Evolutionary conservation across 2,888 invertebrate species (phyloP), one percentile per base, ranked within the genome.

Genomic region (Lasioglossum calceatum): DNA sequence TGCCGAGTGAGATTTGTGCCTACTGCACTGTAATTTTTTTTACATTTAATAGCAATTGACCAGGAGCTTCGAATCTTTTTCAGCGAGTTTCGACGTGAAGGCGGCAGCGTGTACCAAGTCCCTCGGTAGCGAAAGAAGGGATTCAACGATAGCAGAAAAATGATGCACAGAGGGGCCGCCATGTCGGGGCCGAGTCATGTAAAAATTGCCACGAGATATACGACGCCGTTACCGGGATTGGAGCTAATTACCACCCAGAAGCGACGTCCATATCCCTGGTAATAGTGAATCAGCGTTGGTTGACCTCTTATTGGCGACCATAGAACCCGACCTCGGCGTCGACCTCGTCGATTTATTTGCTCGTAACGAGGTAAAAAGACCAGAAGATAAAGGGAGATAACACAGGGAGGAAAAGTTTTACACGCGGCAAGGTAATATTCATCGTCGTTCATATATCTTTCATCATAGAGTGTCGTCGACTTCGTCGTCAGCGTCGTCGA

Each of bases 181-280:
- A 88, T 84, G 89, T 92, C 91, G 90, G 81, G 87, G 84, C 85
- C 76, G 79, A 84, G 82, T 85, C 84, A 74, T 85, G 91, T 92
- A 93, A 94, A 94, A 94, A 94, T 93, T 88, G 89, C 88, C 82
- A 89, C 85, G 91, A 94, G 93, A 94, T 94, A 94, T 94, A 94
- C 92, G 94, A 93, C 93, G 93, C 92, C 86, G 92, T 94, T 93
- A 94, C 92, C 75, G 84, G 92, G 94, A 94, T 94, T 93, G 93
- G 93, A 94, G 93, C 93, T 94, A 94, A 94, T 94, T 94, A 93
- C 94, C 94, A 94, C 94, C 94, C 94, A 94, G 94, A 92, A 94
- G 94, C 93, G 87, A 92, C 91, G 92, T 92, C 89, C 89, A 88
- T 90, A 93, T 92, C 88, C 87, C 85, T 64, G 79, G 89, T 88